Percentiles rank a stretch among this genome's conserved stretches.
phyloP scores from a whole-genome alignment of 2,888 invertebrate species.

The Chouioia cunea region DNA sequence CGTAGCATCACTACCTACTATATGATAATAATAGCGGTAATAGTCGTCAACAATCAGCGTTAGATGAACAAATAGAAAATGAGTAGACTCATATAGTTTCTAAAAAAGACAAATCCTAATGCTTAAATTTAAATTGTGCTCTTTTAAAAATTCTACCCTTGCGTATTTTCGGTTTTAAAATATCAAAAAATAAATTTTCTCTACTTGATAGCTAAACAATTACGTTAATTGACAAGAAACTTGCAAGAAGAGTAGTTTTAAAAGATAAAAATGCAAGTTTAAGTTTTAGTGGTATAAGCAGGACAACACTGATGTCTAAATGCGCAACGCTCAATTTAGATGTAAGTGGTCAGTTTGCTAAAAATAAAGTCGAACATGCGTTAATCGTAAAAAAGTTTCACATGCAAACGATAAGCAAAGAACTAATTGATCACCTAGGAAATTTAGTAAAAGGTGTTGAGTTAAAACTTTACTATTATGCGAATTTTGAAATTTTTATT shows the following conservation, averaged over 20 bases:
- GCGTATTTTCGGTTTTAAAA: neutral
- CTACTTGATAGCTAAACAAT: too few relatives aligned
- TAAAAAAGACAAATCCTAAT: neutral
- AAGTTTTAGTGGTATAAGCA: slow-evolving; percentile 6
- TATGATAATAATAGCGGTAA: neutral
- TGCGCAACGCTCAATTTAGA: neutral
- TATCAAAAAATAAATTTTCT: neutral
- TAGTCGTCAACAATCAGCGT: too few relatives aligned
- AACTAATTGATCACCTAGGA: neutral
- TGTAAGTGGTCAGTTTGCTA: neutral
- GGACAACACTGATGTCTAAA: too few relatives aligned
- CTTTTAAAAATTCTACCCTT: slow-evolving; percentile 24
- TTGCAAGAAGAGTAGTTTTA: neutral
- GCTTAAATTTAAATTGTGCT: neutral
- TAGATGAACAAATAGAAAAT: neutral
- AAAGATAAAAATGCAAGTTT: neutral
- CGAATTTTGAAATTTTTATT: slow-evolving; percentile 15
- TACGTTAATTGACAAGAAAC: slow-evolving; percentile 8
- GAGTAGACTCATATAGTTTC: neutral
- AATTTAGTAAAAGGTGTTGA: too few relatives aligned
- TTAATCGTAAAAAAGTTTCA: neutral
- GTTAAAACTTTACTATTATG: slow-evolving; percentile 12
- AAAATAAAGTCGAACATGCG: neutral
- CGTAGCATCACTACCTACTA: neutral
- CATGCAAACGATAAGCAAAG: neutral